phyloP scores from a whole-genome alignment of 2,113 vertebrate genomes.

The Nycticebus coucang region DNA sequence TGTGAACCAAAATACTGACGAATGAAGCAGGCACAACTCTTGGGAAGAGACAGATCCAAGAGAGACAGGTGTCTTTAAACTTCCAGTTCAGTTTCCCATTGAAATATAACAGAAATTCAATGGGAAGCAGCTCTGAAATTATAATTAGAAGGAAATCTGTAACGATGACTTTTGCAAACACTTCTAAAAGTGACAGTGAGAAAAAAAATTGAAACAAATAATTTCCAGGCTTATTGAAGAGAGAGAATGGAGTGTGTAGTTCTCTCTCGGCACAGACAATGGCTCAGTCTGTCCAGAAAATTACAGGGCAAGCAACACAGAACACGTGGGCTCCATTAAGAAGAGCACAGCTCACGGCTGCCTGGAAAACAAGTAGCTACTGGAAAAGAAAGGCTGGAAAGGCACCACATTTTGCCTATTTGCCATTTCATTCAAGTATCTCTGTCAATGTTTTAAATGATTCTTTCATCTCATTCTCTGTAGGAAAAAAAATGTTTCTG shows the following conservation, averaged over 20 bases:
- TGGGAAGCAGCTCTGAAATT: not conserved
- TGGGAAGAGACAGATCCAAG: not conserved
- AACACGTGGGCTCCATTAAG: slow-evolving; percentile 47
- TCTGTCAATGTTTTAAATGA: slow-evolving; percentile 31
- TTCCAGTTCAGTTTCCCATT: slow-evolving; percentile 7
- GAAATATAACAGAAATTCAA: not conserved
- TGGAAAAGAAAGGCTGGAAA: not conserved
- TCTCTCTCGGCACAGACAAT: slow-evolving; percentile 43
- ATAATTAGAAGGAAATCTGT: slow-evolving; percentile 49
- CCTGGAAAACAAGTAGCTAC: not conserved
- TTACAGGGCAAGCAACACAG: slow-evolving; percentile 43
- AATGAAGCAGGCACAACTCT: not conserved
- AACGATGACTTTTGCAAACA: slow-evolving; percentile 51
- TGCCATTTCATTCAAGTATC: not conserved
- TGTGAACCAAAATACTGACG: slow-evolving; percentile 35
- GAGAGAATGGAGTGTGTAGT: slow-evolving; percentile 71
- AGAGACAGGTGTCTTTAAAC: not conserved
- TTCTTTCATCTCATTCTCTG: slow-evolving; percentile 9
- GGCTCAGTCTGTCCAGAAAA: slow-evolving; percentile 69
- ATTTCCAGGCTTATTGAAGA: slow-evolving; percentile 73
- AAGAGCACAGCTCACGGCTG: not conserved
- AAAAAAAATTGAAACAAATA: slow-evolving; percentile 73
- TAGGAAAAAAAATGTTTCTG: not conserved
- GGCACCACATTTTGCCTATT: not conserved
- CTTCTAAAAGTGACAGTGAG: slow-evolving; percentile 54